Evolutionary conservation across 2,797 vertebrate species (phyloP).

Genomic region (Natrix natrix): DNA sequence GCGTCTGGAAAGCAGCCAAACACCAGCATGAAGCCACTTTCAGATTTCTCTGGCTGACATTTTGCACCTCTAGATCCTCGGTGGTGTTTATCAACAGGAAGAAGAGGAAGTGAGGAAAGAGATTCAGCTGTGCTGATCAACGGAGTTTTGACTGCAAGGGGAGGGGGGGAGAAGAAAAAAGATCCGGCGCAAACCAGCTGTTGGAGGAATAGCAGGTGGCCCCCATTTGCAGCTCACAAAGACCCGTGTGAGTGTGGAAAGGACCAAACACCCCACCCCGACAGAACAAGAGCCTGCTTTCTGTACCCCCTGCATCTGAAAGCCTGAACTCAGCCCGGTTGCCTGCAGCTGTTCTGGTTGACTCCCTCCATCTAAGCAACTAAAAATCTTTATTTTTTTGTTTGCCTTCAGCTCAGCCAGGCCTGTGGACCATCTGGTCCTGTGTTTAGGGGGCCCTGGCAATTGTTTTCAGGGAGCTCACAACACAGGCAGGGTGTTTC

Average conservation of each 20-base stretch:
- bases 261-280: background rate
- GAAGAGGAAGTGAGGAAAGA: background rate
- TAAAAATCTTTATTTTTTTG: background rate
- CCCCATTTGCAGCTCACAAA: background rate
- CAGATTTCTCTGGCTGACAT: constrained; percentile 3
- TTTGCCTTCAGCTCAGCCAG: background rate
- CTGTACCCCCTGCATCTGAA: background rate
- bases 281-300: background rate
- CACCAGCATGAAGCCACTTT: background rate
- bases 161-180: background rate
- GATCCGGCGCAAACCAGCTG: background rate
- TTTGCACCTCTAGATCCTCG: background rate
- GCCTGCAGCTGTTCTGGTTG: background rate
- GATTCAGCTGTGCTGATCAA: background rate
- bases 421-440: background rate
- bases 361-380: background rate
- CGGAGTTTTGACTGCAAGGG: background rate
- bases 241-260: background rate
- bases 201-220: background rate
- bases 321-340: background rate
- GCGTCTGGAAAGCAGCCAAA: background rate
- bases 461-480: background rate
- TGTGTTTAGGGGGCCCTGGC: background rate
- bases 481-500: background rate
- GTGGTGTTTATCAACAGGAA: background rate